Evolutionary conservation across 2,888 invertebrate species (phyloP), one percentile per base, ranked within the genome.

Genomic region (Tipula confusa): DNA sequence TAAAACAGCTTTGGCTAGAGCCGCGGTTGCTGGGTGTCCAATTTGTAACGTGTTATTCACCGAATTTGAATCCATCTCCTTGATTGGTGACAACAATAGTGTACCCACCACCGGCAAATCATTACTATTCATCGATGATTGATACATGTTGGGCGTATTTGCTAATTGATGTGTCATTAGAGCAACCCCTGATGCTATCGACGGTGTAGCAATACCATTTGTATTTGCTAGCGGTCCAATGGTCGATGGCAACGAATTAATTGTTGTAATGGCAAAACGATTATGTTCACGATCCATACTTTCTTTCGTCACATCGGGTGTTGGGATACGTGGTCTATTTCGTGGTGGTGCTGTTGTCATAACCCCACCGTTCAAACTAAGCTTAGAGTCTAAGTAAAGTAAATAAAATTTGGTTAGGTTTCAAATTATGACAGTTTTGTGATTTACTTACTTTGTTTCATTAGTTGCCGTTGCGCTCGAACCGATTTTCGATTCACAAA

Each of bases 261-360:
- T 89, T 24, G 84, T 85, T 28, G 84, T 84, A 4, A 84, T 83
- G 24, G 92, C 83, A 79, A 86, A 85, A 48, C 85, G 89, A 84
- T 93, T 91, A 87, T 93, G 92, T 87, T 95, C 95, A 84, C 94
- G 92, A 86, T 95, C 94, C 84, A 93, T 91, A 28, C 93, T 92
- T 88, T 96, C 96, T 89, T 95, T 96, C 36, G 95, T 93, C 6
- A 95, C 95, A 88, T 96, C 96, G 0, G 96, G 96, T 6, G 96
- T 96, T 48, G 96, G 96, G 86, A 97, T 96, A 83, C 96, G 92
- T n/a, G 96, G 96, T 84, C 96, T 92, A 87, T 94, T 94, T 87
- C 94, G 94, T 79, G 36, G 33, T 82, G 88, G 86, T 84, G 86
- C 86, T 85, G 87, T 64, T 6, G 94, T 92, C 38, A 93, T 90